phyloP scores from a whole-genome alignment of 2,113 vertebrate species.

The Ptychochromis oligacanthus region DNA sequence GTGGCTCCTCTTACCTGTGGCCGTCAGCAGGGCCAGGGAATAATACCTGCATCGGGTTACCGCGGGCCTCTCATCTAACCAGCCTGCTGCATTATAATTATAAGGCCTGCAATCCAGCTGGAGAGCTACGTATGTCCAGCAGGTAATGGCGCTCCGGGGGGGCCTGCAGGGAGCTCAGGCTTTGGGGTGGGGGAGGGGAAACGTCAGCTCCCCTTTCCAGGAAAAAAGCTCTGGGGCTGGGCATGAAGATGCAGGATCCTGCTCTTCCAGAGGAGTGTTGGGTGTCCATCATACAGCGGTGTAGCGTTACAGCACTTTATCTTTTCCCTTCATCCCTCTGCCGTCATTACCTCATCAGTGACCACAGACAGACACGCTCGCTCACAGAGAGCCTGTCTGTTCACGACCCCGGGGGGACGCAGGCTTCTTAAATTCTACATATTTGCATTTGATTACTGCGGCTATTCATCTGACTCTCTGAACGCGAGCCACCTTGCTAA shows the following conservation, averaged over 20 bases:
- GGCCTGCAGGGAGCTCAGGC: conserved; percentile 19
- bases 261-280: conserved; percentile 46
- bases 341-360: conserved; percentile 54
- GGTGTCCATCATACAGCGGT: conserved; percentile 60
- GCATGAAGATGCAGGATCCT: conserved; percentile 45
- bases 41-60: conserved; percentile 76
- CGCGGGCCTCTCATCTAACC: conserved; percentile 71
- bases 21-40: conserved; percentile 60
- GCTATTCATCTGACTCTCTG: conserved; percentile 20
- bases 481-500: conserved; percentile 47
- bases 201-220: conserved; percentile 49
- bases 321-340: conserved; percentile 33
- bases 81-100: conserved; percentile 59
- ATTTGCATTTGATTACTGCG: conserved; percentile 59
- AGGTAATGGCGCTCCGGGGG: conserved; percentile 46
- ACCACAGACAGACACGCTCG: conserved; percentile 11
- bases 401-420: background rate
- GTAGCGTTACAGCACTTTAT: conserved; percentile 58
- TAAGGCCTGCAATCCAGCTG: conserved; percentile 58
- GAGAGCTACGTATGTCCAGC: conserved; percentile 36
- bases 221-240: conserved; percentile 18
- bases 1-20: conserved; percentile 74
- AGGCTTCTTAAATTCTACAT: conserved; percentile 49
- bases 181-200: conserved; percentile 13
- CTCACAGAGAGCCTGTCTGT: conserved; percentile 22